Evolutionary conservation across 2,797 vertebrate species (phyloP).

Genomic region (Gambusia yucatana): DNA sequence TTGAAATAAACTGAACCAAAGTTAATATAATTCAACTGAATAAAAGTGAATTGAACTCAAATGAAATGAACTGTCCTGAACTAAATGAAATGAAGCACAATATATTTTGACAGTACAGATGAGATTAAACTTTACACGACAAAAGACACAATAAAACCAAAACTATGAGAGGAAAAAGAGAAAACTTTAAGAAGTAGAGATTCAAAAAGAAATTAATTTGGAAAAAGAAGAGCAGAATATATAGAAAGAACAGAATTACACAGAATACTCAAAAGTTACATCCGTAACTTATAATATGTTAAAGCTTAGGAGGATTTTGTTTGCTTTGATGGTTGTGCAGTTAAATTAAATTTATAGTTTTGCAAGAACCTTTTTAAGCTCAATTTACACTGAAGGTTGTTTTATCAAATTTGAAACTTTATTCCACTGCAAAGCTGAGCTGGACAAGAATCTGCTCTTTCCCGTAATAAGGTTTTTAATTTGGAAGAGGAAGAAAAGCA

Average conservation of each 20-base stretch:
- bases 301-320: not conserved
- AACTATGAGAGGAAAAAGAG: not conserved
- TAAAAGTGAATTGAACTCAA: not conserved
- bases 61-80: not conserved
- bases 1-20: not conserved
- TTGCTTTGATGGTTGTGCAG: not conserved
- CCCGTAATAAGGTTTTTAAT: not conserved
- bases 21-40: not conserved
- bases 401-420: not conserved
- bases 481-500: not conserved
- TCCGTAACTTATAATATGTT: not conserved
- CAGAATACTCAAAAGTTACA: not conserved
- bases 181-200: not conserved
- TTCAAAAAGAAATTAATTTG: not conserved
- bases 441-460: not conserved
- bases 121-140: not conserved
- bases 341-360: not conserved
- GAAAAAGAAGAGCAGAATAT: not conserved
- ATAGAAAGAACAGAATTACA: not conserved
- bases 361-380: not conserved
- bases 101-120: not conserved
- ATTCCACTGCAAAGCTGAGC: not conserved
- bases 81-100: not conserved
- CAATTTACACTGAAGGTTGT: not conserved
- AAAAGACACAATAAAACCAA: not conserved